These are phyloP conservation scores for Gorsachius magnificus DNA, from an alignment of 2,797 vertebrate genomes.

Conservation along the genomic window DNA sequence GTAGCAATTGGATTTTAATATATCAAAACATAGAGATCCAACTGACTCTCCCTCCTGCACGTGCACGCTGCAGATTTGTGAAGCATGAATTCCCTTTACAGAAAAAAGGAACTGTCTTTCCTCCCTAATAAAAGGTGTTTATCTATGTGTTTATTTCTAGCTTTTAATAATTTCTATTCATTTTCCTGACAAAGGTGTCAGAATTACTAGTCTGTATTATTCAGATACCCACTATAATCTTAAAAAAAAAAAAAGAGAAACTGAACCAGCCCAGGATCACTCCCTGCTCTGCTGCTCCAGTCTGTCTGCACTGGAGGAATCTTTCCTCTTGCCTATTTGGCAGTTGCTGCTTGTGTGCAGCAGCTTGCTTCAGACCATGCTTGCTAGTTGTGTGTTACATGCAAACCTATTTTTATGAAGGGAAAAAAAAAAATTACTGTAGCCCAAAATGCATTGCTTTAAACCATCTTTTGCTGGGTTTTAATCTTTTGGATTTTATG, in stretches of 20 bases:
- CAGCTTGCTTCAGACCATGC: not conserved
- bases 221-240: not conserved
- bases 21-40: not conserved
- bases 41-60: not conserved
- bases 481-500: not conserved
- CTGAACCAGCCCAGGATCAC: accelerated
- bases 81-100: not conserved
- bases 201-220: not conserved
- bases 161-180: not conserved
- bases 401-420: not conserved
- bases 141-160: not conserved
- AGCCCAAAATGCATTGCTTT: not conserved
- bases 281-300: not conserved
- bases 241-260: not conserved
- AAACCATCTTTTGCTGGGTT: not conserved
- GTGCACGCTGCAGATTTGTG: accelerated
- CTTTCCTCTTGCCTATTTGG: not conserved
- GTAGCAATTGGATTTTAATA: not conserved
- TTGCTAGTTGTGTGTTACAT: not conserved
- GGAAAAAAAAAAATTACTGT: not conserved
- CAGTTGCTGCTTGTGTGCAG: not conserved
- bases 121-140: not conserved
- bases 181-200: not conserved
- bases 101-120: not conserved
- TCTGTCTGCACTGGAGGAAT: not conserved